Conservation (phyloP, 35 echinoderm and acorn worm genomes). For the Amphiura filiformis region DNA sequence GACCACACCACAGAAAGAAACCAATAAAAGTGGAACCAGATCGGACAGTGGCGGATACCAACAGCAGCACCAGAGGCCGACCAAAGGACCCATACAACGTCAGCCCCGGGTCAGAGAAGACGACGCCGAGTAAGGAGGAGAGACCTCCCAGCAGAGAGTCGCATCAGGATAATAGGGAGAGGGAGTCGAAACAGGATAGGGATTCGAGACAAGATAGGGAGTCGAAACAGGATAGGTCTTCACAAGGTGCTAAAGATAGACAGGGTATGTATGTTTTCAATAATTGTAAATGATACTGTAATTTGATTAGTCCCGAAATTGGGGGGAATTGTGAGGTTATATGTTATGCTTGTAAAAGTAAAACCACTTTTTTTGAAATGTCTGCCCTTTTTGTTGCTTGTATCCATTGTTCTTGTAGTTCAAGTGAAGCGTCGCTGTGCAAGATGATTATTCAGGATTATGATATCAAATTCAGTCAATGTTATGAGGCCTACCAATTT, state of each 20-base stretch:
- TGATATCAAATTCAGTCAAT: too few species aligned
- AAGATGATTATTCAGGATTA: too few species aligned
- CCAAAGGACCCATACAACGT: background rate
- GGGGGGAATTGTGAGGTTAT: too few species aligned
- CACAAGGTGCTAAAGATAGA: background rate
- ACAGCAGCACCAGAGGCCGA: background rate
- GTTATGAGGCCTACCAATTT: too few species aligned
- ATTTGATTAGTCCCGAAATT: background rate
- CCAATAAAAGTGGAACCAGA: constrained; percentile 23
- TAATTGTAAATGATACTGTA: constrained; percentile 9
- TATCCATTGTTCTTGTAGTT: background rate
- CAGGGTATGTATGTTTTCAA: constrained; percentile 2
- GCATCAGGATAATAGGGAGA: constrained; percentile 34
- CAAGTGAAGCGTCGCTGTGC: background rate
- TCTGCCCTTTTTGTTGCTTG: background rate
- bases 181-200: background rate
- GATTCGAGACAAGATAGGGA: too few species aligned
- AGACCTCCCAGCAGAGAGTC: background rate
- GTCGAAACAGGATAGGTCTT: too few species aligned
- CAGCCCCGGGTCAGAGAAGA: background rate
- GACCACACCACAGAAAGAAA: constrained; percentile 51
- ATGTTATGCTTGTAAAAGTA: too few species aligned
- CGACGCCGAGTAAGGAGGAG: background rate
- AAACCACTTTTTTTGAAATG: background rate
- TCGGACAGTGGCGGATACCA: too few species aligned